These are phyloP conservation scores for Etheostoma perlongum DNA, from an alignment of 2,797 vertebrate species.

Conservation along the genomic window DNA sequence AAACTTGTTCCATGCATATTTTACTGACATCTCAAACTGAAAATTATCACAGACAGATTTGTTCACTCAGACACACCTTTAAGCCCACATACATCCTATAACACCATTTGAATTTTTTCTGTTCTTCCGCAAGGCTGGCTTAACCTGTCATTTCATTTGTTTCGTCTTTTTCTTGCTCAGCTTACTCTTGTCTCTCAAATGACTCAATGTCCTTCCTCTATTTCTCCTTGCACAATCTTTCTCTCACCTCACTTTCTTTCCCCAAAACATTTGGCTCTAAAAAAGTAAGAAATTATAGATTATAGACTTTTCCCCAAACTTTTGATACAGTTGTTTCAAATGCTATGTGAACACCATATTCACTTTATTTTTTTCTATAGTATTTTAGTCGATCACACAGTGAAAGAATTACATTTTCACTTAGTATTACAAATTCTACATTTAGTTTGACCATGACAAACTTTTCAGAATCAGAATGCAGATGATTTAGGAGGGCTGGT, in stretches of 20 bases:
- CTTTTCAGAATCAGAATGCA: slow-evolving; percentile 20
- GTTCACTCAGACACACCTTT: slow-evolving; percentile 28
- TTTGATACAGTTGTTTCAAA: background rate
- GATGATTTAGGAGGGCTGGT: slow-evolving; percentile 62
- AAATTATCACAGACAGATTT: slow-evolving; percentile 27
- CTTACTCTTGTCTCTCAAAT: slow-evolving; percentile 31
- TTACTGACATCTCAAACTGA: slow-evolving; percentile 32
- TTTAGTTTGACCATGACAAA: slow-evolving; percentile 31
- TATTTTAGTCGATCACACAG: background rate
- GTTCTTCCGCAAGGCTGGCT: slow-evolving; percentile 11
- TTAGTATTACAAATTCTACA: slow-evolving; percentile 1
- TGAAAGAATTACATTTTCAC: background rate
- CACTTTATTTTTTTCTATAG: background rate
- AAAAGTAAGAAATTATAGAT: background rate
- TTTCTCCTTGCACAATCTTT: slow-evolving; percentile 8
- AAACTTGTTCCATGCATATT: slow-evolving; percentile 6
- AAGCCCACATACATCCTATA: slow-evolving; percentile 31
- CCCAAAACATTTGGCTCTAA: background rate
- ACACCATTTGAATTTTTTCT: slow-evolving; percentile 14
- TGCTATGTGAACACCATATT: background rate
- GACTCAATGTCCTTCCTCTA: slow-evolving; percentile 26
- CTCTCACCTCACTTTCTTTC: slow-evolving; percentile 1
- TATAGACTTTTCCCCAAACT: no score
- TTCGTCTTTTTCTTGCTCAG: slow-evolving; percentile 5
- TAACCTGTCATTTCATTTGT: slow-evolving; percentile 42